Evolutionary conservation across 2,113 vertebrate species (phyloP).

Genomic region (Dolichotis patagonum): DNA sequence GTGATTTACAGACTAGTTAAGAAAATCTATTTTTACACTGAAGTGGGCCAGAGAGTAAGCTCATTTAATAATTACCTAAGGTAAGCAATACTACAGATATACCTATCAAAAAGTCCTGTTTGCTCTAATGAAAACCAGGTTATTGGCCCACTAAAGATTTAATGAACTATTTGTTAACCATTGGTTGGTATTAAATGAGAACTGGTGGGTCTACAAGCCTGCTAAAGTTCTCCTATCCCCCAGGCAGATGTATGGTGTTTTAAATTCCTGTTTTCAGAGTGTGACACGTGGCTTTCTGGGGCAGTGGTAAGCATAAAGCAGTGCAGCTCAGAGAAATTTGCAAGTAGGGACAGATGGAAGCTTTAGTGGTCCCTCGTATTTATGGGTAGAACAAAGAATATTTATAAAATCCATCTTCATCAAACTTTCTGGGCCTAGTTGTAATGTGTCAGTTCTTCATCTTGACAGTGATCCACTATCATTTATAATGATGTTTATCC

Average conservation of each 20-base stretch:
- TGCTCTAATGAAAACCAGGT: not conserved
- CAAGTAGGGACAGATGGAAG: not conserved
- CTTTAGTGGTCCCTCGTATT: not conserved
- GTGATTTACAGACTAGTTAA: constrained; percentile 27
- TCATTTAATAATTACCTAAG: not conserved
- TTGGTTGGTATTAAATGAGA: constrained; percentile 16
- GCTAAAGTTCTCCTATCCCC: not conserved
- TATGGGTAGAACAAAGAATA: not conserved
- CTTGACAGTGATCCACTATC: not conserved
- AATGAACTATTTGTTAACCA: not conserved
- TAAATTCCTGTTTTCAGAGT: not conserved
- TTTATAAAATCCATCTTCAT: not conserved
- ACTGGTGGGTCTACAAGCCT: not conserved
- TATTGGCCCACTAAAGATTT: not conserved
- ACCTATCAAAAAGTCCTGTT: not conserved
- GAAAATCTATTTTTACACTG: constrained; percentile 34
- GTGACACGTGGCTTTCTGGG: not conserved
- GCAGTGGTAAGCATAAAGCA: not conserved
- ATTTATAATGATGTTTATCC: not conserved
- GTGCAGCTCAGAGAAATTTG: not conserved
- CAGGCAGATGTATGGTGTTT: not conserved
- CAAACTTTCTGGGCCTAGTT: not conserved
- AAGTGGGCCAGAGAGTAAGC: not conserved
- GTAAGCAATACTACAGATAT: not conserved
- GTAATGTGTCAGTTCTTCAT: not conserved